Conservation (phyloP, 2,888 invertebrate genomes). For the Clostera curtula region DNA sequence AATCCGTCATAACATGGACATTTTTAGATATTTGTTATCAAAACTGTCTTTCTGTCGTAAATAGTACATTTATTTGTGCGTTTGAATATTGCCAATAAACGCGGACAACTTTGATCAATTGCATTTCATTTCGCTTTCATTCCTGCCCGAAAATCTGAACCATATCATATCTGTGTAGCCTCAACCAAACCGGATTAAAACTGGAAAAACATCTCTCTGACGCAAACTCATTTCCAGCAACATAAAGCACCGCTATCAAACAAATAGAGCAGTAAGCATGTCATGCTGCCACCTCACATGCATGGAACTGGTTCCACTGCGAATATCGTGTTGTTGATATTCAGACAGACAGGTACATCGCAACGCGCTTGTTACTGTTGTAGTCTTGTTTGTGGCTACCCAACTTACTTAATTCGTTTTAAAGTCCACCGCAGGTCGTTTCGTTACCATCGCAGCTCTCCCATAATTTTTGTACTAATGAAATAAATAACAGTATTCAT, state of each 20-base stretch:
- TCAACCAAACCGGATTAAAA: conserved; percentile 34
- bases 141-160: conserved; percentile 18
- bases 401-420: too few species aligned
- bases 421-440: too few species aligned
- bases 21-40: too few species aligned
- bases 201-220: conserved; percentile 34
- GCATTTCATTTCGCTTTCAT: conserved; percentile 16
- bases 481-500: too few species aligned
- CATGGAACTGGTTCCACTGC: conserved; percentile 48
- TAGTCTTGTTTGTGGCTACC: not conserved
- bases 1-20: too few species aligned
- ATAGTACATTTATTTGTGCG: too few species aligned
- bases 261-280: conserved; percentile 52
- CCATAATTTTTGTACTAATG: too few species aligned
- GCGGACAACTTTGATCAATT: not conserved
- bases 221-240: conserved; percentile 49
- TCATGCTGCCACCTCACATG: conserved; percentile 41
- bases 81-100: not conserved
- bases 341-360: conserved; percentile 15
- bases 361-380: conserved; percentile 6
- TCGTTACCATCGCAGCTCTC: too few species aligned
- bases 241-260: conserved; percentile 46
- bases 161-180: conserved; percentile 29
- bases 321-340: conserved; percentile 40
- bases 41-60: too few species aligned